Conservation (phyloP, 2,113 vertebrate species). For the Boulengeromyrus knoepffleri region DNA sequence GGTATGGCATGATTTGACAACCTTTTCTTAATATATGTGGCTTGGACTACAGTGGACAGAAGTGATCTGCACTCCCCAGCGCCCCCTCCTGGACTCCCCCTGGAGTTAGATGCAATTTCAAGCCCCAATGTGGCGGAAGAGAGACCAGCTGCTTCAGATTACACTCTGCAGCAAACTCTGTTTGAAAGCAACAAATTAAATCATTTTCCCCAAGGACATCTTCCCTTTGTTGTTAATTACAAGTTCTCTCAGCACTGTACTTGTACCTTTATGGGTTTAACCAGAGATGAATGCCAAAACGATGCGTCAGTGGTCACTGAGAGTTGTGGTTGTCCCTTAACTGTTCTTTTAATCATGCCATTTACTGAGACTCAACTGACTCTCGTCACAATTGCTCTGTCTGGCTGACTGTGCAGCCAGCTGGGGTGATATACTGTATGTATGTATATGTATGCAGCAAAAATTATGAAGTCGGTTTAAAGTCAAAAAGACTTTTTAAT, state of each 20-base stretch:
- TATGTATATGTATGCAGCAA: background rate
- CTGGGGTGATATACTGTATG: background rate
- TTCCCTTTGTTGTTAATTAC: slow-evolving; percentile 28
- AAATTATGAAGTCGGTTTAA: background rate
- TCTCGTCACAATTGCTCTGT: background rate
- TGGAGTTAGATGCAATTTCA: slow-evolving; percentile 7
- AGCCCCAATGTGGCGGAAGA: slow-evolving; percentile 5
- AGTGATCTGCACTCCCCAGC: slow-evolving; percentile 20
- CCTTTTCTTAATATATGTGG: background rate
- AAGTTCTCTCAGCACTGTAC: background rate
- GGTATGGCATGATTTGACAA: background rate
- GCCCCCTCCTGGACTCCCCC: slow-evolving; percentile 36
- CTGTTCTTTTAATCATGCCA: slow-evolving; percentile 6
- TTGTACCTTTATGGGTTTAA: background rate
- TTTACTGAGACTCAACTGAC: background rate
- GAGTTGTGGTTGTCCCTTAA: background rate
- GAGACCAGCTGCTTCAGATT: slow-evolving; percentile 32
- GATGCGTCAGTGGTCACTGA: background rate
- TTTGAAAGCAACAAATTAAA: slow-evolving; percentile 32
- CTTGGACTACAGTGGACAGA: background rate
- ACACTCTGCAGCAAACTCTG: slow-evolving; percentile 32
- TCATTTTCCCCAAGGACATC: slow-evolving; percentile 5
- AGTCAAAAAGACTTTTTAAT: background rate
- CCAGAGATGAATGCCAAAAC: slow-evolving; percentile 17
- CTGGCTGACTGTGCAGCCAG: background rate